Conservation (phyloP, 1,140 invertebrate species). For the Drosophila nannoptera region DNA sequence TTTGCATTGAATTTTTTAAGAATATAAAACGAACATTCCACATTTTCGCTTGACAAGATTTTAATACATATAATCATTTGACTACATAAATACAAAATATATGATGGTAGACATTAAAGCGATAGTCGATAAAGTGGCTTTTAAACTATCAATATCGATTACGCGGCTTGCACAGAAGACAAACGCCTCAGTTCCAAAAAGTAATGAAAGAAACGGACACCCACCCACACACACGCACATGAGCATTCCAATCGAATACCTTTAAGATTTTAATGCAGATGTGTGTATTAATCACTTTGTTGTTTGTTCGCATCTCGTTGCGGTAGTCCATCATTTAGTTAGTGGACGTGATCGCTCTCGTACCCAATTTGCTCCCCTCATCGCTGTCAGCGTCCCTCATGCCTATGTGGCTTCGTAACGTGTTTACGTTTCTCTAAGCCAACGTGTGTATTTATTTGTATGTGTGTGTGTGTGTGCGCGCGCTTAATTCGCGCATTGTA, state of each 20-base stretch:
- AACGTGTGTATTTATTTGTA: constrained; percentile 12
- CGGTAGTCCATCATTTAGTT: constrained; percentile 66
- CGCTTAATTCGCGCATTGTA: constrained; percentile 59
- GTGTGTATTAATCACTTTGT: constrained; percentile 31
- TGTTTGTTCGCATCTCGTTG: constrained; percentile 35
- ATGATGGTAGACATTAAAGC: background rate
- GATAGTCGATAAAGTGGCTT: constrained; percentile 14
- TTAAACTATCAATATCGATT: constrained; percentile 25
- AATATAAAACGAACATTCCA: background rate
- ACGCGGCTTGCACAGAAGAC: constrained; percentile 8
- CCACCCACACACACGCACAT: constrained; percentile 6
- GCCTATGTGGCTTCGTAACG: constrained; percentile 50
- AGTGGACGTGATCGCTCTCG: constrained; percentile 43
- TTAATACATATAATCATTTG: background rate
- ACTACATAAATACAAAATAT: background rate
- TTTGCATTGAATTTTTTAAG: background rate
- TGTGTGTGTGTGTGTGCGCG: constrained; percentile 24
- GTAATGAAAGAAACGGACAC: constrained; percentile 1
- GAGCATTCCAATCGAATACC: constrained; percentile 47
- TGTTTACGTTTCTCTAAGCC: constrained; percentile 68
- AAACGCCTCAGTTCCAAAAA: constrained; percentile 8
- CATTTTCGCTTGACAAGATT: background rate
- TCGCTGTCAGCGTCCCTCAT: constrained; percentile 12
- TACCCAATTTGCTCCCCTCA: constrained; percentile 6
- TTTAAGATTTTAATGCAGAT: constrained; percentile 17